These are phyloP conservation scores for Eulemur coronatus DNA, from an alignment of 2,797 vertebrate species.

Conservation along the genomic window DNA sequence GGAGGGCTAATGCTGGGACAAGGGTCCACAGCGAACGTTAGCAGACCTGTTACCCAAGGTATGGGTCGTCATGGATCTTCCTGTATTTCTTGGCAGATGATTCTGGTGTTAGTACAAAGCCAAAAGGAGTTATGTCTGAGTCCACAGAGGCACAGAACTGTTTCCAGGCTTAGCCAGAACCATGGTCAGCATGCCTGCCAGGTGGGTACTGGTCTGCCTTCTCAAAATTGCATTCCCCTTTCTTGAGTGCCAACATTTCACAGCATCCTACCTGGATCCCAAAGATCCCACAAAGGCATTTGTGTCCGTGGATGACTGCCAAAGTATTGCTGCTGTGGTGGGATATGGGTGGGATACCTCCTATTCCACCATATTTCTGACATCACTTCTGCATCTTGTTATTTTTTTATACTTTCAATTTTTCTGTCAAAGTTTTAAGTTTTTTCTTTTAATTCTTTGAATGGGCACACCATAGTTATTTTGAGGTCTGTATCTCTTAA, in stretches of 20 bases:
- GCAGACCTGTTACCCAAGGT: not conserved
- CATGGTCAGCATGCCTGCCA: not conserved
- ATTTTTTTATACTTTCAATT: not conserved
- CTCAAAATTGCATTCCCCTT: not conserved
- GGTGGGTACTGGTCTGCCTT: not conserved
- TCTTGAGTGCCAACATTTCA: not conserved
- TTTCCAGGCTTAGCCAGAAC: not conserved
- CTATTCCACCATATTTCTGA: not conserved
- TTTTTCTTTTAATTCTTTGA: not conserved
- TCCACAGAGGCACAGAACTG: not conserved
- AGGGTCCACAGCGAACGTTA: not conserved
- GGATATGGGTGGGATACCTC: not conserved
- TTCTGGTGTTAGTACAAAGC: not conserved
- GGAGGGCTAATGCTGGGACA: not conserved
- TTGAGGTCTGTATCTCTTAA: not conserved
- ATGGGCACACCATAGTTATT: not conserved
- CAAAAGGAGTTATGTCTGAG: not conserved
- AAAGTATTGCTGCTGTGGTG: not conserved
- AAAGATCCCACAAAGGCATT: not conserved
- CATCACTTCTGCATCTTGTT: not conserved
- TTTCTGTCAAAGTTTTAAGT: not conserved
- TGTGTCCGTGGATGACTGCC: not conserved
- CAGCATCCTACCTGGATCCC: not conserved
- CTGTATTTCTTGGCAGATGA: not conserved
- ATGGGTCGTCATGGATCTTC: not conserved